A percentile compares a stretch with the other conserved stretches of the same genome.
Conservation (phyloP, 2,113 vertebrate species). For the Psettodes erumei region DNA sequence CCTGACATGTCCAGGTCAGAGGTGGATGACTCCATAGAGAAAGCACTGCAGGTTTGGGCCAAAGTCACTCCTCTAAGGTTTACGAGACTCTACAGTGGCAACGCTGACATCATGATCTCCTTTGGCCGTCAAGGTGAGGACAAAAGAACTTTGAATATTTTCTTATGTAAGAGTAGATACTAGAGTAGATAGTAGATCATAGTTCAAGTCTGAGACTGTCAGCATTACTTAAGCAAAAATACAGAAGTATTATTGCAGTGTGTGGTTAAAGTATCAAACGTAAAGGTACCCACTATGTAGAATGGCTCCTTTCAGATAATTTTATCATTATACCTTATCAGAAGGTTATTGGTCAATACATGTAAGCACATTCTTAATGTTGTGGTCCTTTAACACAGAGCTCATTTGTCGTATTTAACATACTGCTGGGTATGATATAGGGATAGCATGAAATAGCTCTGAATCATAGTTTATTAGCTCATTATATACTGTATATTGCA, state of each 20-base stretch:
- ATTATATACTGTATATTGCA: neutral
- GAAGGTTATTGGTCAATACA: neutral
- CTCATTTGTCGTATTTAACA: neutral
- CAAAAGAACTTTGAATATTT: neutral
- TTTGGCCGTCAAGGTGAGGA: conserved; percentile 83
- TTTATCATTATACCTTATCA: neutral
- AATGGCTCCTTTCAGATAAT: neutral
- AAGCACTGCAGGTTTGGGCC: conserved; percentile 89
- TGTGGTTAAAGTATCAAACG: neutral
- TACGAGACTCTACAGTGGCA: conserved; percentile 70
- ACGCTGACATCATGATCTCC: conserved; percentile 90
- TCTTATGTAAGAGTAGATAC: neutral
- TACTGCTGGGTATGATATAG: neutral
- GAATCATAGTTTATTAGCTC: neutral
- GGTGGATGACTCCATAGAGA: conserved; percentile 81
- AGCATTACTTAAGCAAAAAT: too few relatives aligned
- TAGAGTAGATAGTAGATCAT: too few relatives aligned
- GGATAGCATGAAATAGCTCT: neutral
- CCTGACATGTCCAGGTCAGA: conserved; percentile 80
- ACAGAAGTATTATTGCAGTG: neutral
- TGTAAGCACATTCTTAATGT: neutral
- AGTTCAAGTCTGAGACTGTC: neutral
- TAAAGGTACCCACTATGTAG: neutral
- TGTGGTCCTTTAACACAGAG: neutral
- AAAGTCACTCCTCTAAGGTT: conserved; percentile 85